These are phyloP conservation scores for Nettapus auritus DNA, from an alignment of 2,113 vertebrate species.

Conservation along the genomic window DNA sequence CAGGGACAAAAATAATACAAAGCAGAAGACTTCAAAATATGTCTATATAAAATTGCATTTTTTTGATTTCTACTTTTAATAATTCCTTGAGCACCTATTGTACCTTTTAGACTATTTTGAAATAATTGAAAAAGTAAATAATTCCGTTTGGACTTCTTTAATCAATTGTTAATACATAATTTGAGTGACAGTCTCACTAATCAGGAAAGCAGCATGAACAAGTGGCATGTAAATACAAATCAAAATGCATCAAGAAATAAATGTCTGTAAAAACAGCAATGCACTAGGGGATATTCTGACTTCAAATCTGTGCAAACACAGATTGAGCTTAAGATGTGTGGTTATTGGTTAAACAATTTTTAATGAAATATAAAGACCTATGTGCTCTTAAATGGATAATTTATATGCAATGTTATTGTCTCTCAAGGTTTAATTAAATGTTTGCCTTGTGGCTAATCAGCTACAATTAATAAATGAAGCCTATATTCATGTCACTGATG, in stretches of 20 bases:
- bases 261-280: slow-evolving; percentile 14
- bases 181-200: slow-evolving; percentile 61
- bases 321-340: slow-evolving; percentile 56
- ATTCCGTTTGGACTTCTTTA: slow-evolving; percentile 8
- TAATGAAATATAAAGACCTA: slow-evolving; percentile 80
- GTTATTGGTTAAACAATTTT: slow-evolving; percentile 74
- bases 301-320: slow-evolving; percentile 64
- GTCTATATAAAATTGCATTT: background rate
- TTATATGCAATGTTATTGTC: slow-evolving; percentile 80
- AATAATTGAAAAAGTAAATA: background rate
- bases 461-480: slow-evolving; percentile 78
- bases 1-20: background rate
- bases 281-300: slow-evolving; percentile 39
- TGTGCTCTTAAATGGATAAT: slow-evolving; percentile 81
- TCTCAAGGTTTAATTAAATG: slow-evolving; percentile 84
- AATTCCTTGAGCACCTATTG: background rate
- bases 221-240: slow-evolving; percentile 68
- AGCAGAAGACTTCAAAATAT: background rate
- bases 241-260: slow-evolving; percentile 64
- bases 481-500: slow-evolving; percentile 57
- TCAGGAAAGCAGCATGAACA: slow-evolving; percentile 38
- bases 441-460: slow-evolving; percentile 83
- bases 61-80: background rate
- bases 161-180: slow-evolving; percentile 2
- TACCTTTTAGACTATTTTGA: background rate